Evolutionary conservation across 1,140 invertebrate species (phyloP).

Genomic region (Brachionus rotundiformis): DNA sequence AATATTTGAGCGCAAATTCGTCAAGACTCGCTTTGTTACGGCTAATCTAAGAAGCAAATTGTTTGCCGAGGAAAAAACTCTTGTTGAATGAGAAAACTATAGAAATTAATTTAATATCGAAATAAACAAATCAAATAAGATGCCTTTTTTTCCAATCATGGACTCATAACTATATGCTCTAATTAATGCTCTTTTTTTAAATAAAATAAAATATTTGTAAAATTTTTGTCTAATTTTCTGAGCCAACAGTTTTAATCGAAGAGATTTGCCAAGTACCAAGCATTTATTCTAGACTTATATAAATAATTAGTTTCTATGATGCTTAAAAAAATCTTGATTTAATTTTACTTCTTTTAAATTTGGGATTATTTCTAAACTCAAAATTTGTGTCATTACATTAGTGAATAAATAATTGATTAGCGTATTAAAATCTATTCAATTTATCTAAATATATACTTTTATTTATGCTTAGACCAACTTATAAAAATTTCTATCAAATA

Average conservation of each 20-base stretch:
- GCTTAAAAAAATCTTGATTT: background rate
- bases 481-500: background rate
- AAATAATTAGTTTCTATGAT: background rate
- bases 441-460: background rate
- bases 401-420: constrained; percentile 20
- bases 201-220: background rate
- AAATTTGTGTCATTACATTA: background rate
- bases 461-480: background rate
- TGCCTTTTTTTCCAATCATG: constrained; percentile 4
- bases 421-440: background rate
- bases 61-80: background rate
- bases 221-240: background rate
- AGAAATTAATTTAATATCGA: constrained; percentile 8
- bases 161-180: constrained; percentile 1
- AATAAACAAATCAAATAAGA: constrained; percentile 6
- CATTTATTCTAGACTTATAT: background rate
- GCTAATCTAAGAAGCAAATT: background rate
- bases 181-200: background rate
- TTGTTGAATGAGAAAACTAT: background rate
- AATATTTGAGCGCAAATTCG: background rate
- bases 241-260: background rate
- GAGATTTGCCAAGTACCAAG: background rate
- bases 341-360: background rate
- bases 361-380: background rate
- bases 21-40: background rate